Evolutionary conservation across 2,113 vertebrate genomes (phyloP).

Genomic region (Gasterosteus nipponicus): DNA sequence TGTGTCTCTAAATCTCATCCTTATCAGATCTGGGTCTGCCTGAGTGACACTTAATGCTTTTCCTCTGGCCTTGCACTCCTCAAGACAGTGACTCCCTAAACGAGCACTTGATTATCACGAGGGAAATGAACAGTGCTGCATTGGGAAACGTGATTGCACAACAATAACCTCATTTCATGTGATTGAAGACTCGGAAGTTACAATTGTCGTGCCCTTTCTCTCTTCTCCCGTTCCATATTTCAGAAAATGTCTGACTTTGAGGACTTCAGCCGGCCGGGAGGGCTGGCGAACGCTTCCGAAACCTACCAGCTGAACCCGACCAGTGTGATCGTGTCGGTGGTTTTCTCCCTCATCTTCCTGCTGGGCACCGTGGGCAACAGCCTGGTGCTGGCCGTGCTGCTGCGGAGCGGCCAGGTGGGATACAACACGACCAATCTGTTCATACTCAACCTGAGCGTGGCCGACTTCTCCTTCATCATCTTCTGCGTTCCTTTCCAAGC

Average conservation of each 20-base stretch:
- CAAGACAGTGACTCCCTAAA: too few species aligned
- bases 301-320: slow-evolving; percentile 85
- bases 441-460: slow-evolving; percentile 90
- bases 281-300: slow-evolving; percentile 80
- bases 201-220: background rate
- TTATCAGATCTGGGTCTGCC: too few species aligned
- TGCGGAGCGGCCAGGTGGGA: slow-evolving; percentile 84
- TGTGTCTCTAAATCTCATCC: too few species aligned
- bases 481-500: slow-evolving; percentile 93
- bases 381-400: slow-evolving; percentile 87
- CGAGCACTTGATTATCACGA: too few species aligned
- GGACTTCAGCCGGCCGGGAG: slow-evolving; percentile 78
- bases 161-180: background rate
- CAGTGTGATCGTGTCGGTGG: slow-evolving; percentile 86
- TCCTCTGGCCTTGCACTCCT: too few species aligned
- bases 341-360: slow-evolving; percentile 90
- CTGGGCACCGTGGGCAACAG: slow-evolving; percentile 89
- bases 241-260: slow-evolving; percentile 83
- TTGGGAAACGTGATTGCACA: background rate
- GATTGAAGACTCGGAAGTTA: background rate
- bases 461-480: slow-evolving; percentile 92
- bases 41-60: too few species aligned
- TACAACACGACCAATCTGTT: slow-evolving; percentile 91
- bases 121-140: background rate
- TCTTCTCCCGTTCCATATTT: slow-evolving; percentile 39